Evolutionary conservation across 2,797 vertebrate genomes (phyloP).

Genomic region (Rhinichthys osculus): DNA sequence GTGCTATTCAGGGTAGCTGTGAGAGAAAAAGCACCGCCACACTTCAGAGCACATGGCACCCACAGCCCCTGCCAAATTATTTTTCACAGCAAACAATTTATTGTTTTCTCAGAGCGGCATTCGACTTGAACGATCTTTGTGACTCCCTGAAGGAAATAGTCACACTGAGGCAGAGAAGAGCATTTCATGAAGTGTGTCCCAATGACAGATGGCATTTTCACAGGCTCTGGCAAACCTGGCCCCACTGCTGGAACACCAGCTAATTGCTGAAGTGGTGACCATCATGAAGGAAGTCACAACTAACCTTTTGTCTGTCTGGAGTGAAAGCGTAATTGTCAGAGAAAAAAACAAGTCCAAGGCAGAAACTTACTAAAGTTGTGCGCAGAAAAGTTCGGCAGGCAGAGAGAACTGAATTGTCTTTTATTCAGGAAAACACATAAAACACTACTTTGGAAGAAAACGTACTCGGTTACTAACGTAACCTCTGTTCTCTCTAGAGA

Average conservation of each 20-base stretch:
- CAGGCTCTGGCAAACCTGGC: constrained; percentile 69
- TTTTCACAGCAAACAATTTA: constrained; percentile 74
- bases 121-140: constrained; percentile 74
- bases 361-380: constrained; percentile 54
- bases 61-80: constrained; percentile 62
- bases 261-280: constrained; percentile 68
- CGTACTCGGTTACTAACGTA: too few species aligned
- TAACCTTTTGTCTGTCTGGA: constrained; percentile 43
- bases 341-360: constrained; percentile 36
- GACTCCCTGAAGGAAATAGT: constrained; percentile 76
- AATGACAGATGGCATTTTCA: constrained; percentile 80
- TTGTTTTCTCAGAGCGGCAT: constrained; percentile 70
- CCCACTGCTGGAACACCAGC: constrained; percentile 65
- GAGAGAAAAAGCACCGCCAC: constrained; percentile 50
- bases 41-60: constrained; percentile 62
- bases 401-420: constrained; percentile 9
- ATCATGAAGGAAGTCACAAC: constrained; percentile 57
- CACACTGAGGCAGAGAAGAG: constrained; percentile 71
- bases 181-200: constrained; percentile 76
- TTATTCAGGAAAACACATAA: constrained; percentile 9
- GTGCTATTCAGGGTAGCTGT: constrained; percentile 37
- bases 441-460: not conserved
- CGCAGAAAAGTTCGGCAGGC: not conserved
- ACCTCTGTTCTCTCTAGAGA: too few species aligned
- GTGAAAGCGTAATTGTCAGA: constrained; percentile 38